Evolutionary conservation across 2,113 vertebrate genomes (phyloP).

Genomic region (Spilogale gracilis): DNA sequence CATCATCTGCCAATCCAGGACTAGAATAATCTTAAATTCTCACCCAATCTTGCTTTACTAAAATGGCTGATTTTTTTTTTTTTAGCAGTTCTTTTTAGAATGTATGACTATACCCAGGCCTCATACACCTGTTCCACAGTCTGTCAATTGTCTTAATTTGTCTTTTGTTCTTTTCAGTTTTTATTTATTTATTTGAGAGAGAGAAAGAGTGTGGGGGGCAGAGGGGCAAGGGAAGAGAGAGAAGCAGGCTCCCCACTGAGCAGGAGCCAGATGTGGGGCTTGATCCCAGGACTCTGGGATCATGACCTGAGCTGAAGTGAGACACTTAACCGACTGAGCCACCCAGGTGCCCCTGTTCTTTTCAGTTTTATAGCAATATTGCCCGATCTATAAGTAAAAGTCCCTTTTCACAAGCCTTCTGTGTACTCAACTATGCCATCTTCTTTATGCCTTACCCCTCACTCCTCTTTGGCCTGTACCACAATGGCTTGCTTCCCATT

Average conservation of each 20-base stretch:
- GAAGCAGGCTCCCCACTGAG: too few species aligned
- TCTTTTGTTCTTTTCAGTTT: slow-evolving; percentile 72
- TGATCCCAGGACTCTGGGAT: too few species aligned
- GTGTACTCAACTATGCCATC: background rate
- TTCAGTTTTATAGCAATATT: slow-evolving; percentile 66
- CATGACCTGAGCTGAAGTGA: too few species aligned
- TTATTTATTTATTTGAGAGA: background rate
- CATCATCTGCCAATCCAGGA: background rate
- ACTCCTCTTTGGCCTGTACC: background rate
- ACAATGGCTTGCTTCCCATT: background rate
- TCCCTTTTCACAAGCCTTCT: background rate
- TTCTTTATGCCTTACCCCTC: fast-evolving
- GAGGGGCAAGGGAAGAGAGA: too few species aligned
- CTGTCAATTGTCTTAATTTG: background rate
- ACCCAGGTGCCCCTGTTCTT: background rate
- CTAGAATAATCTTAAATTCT: slow-evolving; percentile 35
- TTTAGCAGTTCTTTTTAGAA: slow-evolving; percentile 65
- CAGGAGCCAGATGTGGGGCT: too few species aligned
- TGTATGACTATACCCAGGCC: background rate
- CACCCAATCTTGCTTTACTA: slow-evolving; percentile 65
- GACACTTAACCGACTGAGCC: too few species aligned
- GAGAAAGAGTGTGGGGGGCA: too few species aligned
- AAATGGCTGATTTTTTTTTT: slow-evolving; percentile 75
- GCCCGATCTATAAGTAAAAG: background rate
- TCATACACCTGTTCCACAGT: background rate